A percentile compares a stretch with the other conserved stretches of the same genome.
These are phyloP conservation scores for Luperina testacea DNA, from an alignment of 2,888 invertebrate genomes.

Conservation along the genomic window DNA sequence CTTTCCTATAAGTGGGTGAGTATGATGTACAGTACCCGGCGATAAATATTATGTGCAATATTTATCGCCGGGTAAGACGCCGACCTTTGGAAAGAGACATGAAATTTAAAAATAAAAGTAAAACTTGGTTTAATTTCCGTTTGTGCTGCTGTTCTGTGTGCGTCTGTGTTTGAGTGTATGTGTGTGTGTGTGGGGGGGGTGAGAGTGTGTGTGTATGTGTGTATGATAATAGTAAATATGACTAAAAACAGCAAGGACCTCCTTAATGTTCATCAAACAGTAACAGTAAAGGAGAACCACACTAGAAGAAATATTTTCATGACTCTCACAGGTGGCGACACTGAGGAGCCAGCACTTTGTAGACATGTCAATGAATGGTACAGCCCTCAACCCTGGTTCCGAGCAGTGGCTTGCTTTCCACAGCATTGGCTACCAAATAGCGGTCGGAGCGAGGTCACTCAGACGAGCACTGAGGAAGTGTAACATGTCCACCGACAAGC, in stretches of 20 bases:
- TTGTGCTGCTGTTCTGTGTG: too few relatives aligned
- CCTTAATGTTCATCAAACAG: neutral
- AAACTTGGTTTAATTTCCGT: too few relatives aligned
- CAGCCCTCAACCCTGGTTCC: constrained; percentile 75
- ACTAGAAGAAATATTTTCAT: neutral
- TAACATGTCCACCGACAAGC: constrained; percentile 63
- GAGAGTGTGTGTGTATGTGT: too few relatives aligned
- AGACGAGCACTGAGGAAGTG: constrained; percentile 72
- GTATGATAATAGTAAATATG: too few relatives aligned
- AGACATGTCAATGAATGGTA: constrained; percentile 78
- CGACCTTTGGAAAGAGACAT: too few relatives aligned
- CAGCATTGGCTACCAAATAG: constrained; percentile 65
- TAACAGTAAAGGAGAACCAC: neutral
- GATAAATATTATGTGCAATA: too few relatives aligned
- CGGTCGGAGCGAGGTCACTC: constrained; percentile 67
- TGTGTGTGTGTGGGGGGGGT: too few relatives aligned
- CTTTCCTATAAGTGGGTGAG: constrained; percentile 83
- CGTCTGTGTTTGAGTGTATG: too few relatives aligned
- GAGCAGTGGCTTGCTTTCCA: constrained; percentile 77
- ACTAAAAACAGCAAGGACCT: too few relatives aligned
- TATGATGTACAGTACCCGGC: neutral
- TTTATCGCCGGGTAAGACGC: too few relatives aligned
- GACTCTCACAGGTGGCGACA: constrained; percentile 69
- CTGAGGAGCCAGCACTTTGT: constrained; percentile 73
- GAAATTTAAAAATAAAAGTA: too few relatives aligned